Base-by-base conservation (phyloP, 2,888 invertebrate genomes). In the Oxystoma pomonae region DNA sequence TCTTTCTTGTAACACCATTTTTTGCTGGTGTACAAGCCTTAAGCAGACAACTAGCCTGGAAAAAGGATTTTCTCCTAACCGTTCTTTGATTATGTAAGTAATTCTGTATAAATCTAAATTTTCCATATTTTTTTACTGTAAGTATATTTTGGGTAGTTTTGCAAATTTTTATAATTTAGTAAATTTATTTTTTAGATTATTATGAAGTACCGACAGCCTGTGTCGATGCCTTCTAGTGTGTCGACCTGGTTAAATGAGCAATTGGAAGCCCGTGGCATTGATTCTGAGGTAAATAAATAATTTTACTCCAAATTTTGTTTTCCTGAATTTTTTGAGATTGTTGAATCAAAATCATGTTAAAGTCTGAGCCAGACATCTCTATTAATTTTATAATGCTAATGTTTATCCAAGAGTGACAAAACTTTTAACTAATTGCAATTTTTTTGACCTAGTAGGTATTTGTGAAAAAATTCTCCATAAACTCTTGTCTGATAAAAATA, bases 211-310 rank as follows among this genome's bases (percentile, higher is more conserved):
- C 84, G 84, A 74, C 84, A 84, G 81, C 78, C 83, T 78, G 83
- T 84, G 78, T 83, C 84, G 74, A 83, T 85, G 81, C 85, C 85
- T 77, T 83, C 84, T 80, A 87, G 86, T 81, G 85, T 90, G 78
- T 88, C 88, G 80, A 85, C 86, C 82, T 90, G 90, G 90, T 85
- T 90, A 75, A 87, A 88, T 78, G 85, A 86, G 80, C 87, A 89
- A 82, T 82, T 90, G 81, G 89, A 90, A 82, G 86, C 87, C 75
- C 85, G 89, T 78, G 90, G 90, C 75, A 87, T 90, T 75, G 90
- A 90, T 81, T 87, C 87, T 70, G 83, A 85, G 67, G 35, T 35
- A 35, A 35, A 7, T 35, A 35, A n/a, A n/a, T n/a, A n/a, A n/a
- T n/a, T n/a, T n/a, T n/a, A n/a, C n/a, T n/a, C n/a, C n/a, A n/a